phyloP scores from a whole-genome alignment of 2,113 vertebrate genomes.

The Strix uralensis region DNA sequence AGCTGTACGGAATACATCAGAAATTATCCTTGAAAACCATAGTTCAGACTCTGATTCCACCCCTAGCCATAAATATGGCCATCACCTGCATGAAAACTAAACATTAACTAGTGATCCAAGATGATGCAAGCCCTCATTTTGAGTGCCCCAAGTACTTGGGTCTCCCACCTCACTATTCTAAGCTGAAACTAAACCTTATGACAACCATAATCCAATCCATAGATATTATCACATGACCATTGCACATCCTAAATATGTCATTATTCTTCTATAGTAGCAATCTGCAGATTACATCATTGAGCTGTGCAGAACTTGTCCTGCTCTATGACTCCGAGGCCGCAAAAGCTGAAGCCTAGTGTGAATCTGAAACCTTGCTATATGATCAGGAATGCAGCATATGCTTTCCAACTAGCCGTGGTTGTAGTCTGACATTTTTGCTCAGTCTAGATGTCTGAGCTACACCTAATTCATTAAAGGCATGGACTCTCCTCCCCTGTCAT shows the following conservation, averaged over 20 bases:
- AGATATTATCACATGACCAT: neutral
- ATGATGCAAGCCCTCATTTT: neutral
- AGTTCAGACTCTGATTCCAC: neutral
- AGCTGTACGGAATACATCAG: neutral
- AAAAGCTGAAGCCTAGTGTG: neutral
- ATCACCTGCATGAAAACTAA: neutral
- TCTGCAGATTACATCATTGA: neutral
- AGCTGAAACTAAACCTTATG: neutral
- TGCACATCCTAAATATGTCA: neutral
- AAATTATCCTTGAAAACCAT: neutral
- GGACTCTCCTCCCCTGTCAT: neutral
- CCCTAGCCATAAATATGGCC: neutral
- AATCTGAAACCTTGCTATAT: neutral
- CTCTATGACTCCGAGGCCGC: neutral
- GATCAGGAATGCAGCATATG: neutral
- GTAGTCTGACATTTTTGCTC: neutral
- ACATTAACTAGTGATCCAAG: neutral
- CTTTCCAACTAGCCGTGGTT: neutral
- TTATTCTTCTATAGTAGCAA: neutral
- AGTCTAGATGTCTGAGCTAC: neutral
- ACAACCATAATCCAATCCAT: neutral
- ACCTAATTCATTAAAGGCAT: neutral
- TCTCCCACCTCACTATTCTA: neutral
- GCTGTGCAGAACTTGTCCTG: neutral
- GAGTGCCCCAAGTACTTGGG: neutral